Conservation (phyloP, 2,113 vertebrate genomes). For the Clupea harengus region DNA sequence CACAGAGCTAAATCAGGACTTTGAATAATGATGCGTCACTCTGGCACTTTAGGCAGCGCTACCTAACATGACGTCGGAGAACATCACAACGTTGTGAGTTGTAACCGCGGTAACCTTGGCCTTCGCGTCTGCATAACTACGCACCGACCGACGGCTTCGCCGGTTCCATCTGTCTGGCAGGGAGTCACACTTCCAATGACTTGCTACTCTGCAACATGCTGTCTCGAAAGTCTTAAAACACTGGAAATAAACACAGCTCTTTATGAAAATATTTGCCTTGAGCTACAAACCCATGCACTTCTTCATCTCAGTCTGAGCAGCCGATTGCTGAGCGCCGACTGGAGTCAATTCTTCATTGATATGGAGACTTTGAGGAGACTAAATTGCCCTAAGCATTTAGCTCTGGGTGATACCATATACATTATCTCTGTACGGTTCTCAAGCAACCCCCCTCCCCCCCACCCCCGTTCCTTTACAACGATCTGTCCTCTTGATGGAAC, state of each 20-base stretch:
- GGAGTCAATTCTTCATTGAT: slow-evolving; percentile 19
- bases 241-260: background rate
- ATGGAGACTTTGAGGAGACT: slow-evolving; percentile 51
- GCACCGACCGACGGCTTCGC: background rate
- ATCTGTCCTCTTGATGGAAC: background rate
- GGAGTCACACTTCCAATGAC: slow-evolving; percentile 18
- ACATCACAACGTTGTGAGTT: background rate
- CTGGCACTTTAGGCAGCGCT: background rate
- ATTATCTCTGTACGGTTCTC: slow-evolving; percentile 11
- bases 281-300: slow-evolving; percentile 27
- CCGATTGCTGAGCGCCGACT: background rate
- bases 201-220: slow-evolving; percentile 22
- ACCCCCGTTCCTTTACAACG: background rate
- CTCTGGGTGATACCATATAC: slow-evolving; percentile 79
- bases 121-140: background rate
- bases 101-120: background rate
- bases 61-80: background rate
- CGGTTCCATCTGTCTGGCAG: slow-evolving; percentile 29
- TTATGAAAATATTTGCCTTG: slow-evolving; percentile 32
- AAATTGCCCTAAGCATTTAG: slow-evolving; percentile 81
- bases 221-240: background rate
- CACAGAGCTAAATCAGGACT: background rate
- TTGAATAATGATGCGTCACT: slow-evolving; percentile 5
- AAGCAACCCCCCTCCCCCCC: background rate
- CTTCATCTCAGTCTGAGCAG: slow-evolving; percentile 10